Evolutionary conservation across 2,113 vertebrate genomes (phyloP), one percentile per base, ranked within the genome.

Genomic region (Brienomyrus brachyistius): DNA sequence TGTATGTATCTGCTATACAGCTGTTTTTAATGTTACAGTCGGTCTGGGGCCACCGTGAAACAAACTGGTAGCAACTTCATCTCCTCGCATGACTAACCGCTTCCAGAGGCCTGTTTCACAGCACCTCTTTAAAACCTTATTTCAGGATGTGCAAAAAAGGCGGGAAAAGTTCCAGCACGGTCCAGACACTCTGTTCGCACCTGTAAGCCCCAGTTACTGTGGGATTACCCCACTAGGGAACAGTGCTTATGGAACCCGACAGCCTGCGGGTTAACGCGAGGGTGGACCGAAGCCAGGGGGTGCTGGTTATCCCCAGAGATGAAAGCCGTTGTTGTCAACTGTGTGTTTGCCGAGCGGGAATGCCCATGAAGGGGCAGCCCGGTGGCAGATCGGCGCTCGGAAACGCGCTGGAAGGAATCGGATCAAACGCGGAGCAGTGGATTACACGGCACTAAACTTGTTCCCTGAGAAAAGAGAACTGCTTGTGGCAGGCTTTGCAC

Each of bases 21-120:
- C 74, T 89, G 88, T 83, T 89, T 89, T 89, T 59, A 59, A 89
- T 85, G 89, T 62, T 83, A 84, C 89, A 43, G 35, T 13, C 54
- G 45, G 70, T 3, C 52, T 40, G 40, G 52, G 80, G 52, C 52
- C 80, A 47, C 54, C 15, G 1, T 62, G 80, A 89, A 35, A 54
- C 40, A n/a, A n/a, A 84, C 83, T 40, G 80, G 89, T 83, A 84
- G 51, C 89, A 54, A 62, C 23, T 89, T 83, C 35, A 83, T 85
- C 89, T 47, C n/a, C 40, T 13, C 27, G 77, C 89, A 89, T 48
- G 80, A 59, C 89, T 85, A 85, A 89, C 11, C 59, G 23, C 43
- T 54, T 74, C 21, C 74, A 82, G 88, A 83, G 50, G 48, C 43
- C 48, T 23, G 31, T 27, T 40, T 83, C 51, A 54, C 5, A 35